phyloP scores from a whole-genome alignment of 2,888 invertebrate species.

The Bugulina stolonifera region DNA sequence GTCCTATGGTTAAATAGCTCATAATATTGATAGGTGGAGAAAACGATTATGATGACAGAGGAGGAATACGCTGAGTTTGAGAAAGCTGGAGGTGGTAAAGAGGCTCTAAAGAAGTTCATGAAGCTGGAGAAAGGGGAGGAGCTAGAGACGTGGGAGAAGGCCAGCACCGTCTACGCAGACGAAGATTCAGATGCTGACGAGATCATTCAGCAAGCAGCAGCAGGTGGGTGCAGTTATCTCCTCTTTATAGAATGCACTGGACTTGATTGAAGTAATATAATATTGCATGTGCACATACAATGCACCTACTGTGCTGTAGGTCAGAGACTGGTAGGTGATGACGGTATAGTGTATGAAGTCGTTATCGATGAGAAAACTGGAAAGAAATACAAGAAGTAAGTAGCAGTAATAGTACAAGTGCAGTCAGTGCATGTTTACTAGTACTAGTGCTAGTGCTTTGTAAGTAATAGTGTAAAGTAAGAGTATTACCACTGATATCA shows the following conservation, averaged over 20 bases:
- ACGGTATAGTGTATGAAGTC: constrained; percentile 48
- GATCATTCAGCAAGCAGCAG: constrained; percentile 12
- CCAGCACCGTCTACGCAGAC: constrained; percentile 44
- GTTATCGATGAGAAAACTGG: constrained; percentile 50
- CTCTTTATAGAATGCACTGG: too few species aligned
- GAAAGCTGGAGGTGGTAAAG: constrained; percentile 42
- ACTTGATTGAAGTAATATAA: too few species aligned
- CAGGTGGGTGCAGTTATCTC: not conserved
- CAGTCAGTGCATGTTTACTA: not conserved
- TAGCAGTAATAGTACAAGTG: not conserved
- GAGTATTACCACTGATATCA: too few species aligned
- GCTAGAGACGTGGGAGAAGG: constrained; percentile 51
- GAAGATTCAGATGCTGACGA: constrained; percentile 46
- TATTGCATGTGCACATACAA: not conserved
- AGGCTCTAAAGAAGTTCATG: constrained; percentile 47
- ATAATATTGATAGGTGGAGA: constrained; percentile 41
- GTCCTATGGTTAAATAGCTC: too few species aligned
- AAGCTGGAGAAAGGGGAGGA: constrained; percentile 46
- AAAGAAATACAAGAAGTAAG: constrained; percentile 52
- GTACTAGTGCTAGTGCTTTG: too few species aligned
- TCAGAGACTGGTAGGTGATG: constrained; percentile 44
- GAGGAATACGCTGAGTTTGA: constrained; percentile 35
- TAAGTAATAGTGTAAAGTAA: too few species aligned
- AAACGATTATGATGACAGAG: constrained; percentile 48
- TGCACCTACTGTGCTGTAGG: constrained; percentile 31